phyloP scores from a whole-genome alignment of 2,113 vertebrate species.

The Craseonycteris thonglongyai region DNA sequence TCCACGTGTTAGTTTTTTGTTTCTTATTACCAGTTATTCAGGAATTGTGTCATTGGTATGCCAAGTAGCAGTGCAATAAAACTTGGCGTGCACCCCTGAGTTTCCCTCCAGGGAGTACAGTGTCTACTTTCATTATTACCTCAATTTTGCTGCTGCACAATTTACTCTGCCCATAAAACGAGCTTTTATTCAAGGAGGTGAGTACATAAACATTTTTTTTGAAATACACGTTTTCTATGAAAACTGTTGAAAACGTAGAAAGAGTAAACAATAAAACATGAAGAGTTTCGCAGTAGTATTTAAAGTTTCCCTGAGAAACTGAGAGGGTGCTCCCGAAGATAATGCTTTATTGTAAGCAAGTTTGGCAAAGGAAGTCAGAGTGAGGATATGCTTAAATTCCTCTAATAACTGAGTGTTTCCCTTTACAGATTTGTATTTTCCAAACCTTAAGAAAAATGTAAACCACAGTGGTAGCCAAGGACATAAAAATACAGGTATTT shows the following conservation, averaged over 20 bases:
- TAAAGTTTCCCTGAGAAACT: background rate
- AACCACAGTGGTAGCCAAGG: background rate
- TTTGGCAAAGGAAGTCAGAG: background rate
- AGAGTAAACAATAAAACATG: background rate
- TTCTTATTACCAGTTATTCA: background rate
- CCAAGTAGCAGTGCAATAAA: background rate
- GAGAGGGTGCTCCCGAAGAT: background rate
- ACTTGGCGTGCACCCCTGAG: background rate
- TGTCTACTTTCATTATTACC: background rate
- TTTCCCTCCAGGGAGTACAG: background rate
- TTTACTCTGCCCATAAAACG: background rate
- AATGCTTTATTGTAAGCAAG: background rate
- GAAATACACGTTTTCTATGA: background rate
- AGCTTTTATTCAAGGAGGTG: background rate
- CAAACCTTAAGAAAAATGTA: background rate
- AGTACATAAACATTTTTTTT: background rate
- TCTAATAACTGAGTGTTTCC: background rate
- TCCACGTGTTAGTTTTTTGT: background rate
- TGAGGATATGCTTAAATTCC: background rate
- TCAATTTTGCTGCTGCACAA: background rate
- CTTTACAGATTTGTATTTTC: background rate
- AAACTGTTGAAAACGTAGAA: background rate
- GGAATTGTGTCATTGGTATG: background rate
- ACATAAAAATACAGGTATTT: background rate
- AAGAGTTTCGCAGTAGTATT: background rate